Evolutionary conservation across 2,113 vertebrate genomes (phyloP), one percentile per base, ranked within the genome.

Genomic region (Tylochromis polylepis): DNA sequence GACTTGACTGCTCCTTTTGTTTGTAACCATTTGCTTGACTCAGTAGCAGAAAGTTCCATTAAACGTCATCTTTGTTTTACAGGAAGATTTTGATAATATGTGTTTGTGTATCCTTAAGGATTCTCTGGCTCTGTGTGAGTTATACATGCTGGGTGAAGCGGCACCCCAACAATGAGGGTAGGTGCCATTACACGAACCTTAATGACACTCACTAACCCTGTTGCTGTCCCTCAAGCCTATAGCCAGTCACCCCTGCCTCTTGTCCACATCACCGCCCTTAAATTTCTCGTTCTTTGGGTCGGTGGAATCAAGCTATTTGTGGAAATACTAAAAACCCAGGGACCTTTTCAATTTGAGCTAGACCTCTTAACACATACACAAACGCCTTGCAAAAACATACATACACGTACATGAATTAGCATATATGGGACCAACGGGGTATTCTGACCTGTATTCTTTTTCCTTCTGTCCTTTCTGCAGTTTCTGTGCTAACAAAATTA

Each of bases 231-330:
- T 62, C 34, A 11, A 72, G 88, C 79, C 84, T 84, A 60, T 82
- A 18, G 56, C 82, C 79, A 59, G 29, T 55, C 84, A 84, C 51
- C 70, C 77, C 78, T 82, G 82, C 75, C 72, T 83, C 84, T 53
- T 85, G 79, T 84, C 88, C 43, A 84, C 49, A 85, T 88, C 85
- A 87, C 84, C 79, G 79, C 89, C 78, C 41, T 87, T 87, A 83
- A 84, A 85, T 85, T 88, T 85, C 34, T 91, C 60, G 60, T 87
- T 91, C 67, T 89, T 86, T 20, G 82, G 88, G 80, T 65, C 16
- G 77, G 56, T 89, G 85, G 72, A 89, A 85, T 62, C 18, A 14
- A 81, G 49, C 87, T 80, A 70, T 88, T 86, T 41, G 46, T 53
- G 16, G 70, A 88, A 89, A 72, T 84, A 70, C 55, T 31, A 34